Conservation (phyloP, 1,140 invertebrate genomes). For the Teleopsis dalmanni region DNA sequence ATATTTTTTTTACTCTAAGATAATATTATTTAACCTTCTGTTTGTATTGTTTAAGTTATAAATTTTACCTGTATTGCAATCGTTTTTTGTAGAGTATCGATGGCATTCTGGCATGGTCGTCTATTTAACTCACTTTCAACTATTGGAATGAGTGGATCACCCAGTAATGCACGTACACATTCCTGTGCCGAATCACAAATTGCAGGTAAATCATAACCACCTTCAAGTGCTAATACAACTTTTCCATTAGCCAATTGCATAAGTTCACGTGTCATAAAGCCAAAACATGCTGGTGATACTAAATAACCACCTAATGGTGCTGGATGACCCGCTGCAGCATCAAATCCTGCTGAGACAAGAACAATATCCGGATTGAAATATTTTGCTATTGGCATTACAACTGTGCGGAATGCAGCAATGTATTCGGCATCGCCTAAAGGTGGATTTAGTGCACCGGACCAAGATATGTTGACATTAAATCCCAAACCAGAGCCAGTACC, state of each 20-base stretch:
- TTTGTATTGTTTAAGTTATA: neutral
- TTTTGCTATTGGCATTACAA: slow-evolving; percentile 89
- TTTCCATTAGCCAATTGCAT: slow-evolving; percentile 85
- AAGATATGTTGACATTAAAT: slow-evolving; percentile 95
- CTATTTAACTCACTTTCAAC: slow-evolving; percentile 70
- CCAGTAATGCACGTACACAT: slow-evolving; percentile 84
- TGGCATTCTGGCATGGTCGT: slow-evolving; percentile 72
- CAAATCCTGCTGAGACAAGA: slow-evolving; percentile 95
- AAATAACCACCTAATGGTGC: slow-evolving; percentile 91
- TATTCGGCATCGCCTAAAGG: slow-evolving; percentile 97
- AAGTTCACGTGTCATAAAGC: slow-evolving; percentile 90
- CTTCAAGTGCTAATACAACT: slow-evolving; percentile 82
- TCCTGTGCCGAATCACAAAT: slow-evolving; percentile 97
- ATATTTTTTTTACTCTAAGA: neutral
- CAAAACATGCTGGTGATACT: slow-evolving; percentile 91
- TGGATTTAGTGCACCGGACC: slow-evolving; percentile 84
- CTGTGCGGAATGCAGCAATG: slow-evolving; percentile 87
- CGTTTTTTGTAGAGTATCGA: slow-evolving; percentile 80
- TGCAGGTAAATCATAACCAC: slow-evolving; percentile 91
- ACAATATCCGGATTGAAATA: slow-evolving; percentile 93
- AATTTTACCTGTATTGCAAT: slow-evolving; percentile 71
- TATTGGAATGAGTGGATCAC: slow-evolving; percentile 67
- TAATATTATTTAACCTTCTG: neutral
- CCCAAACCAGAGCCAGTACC: slow-evolving; percentile 87
- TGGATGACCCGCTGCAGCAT: slow-evolving; percentile 88